Base-by-base conservation (phyloP, 2,113 vertebrate species). In the Sylvietta virens region DNA sequence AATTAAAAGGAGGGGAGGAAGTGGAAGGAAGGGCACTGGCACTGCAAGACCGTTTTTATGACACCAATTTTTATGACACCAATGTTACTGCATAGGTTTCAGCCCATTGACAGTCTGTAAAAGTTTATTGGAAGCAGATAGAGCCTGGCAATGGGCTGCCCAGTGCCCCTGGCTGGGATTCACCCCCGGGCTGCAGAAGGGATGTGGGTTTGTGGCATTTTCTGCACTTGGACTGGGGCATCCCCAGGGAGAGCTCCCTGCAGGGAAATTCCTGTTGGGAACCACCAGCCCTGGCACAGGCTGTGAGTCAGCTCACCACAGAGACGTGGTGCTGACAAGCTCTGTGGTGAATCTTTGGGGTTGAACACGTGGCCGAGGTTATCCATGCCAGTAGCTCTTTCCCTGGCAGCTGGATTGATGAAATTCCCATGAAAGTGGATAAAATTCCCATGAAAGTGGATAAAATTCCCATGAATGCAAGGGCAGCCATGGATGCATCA, bases 51-150 rank as follows among this genome's bases (percentile, higher is more conserved):
- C 42, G 64, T 96, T 97, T 97, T 97, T 86, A 97, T 89, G 94
- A 90, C 86, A 92, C 81, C 39, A 12, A 9, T 86, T 97, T 95
- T 97, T 84, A 97, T 90, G 94, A 88, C 87, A 93, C 82, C 37
- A 11, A 9, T 87, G 97, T 97, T 97, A 95, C 94, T 90, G 95
- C 42, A 11, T 30, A 82, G 86, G 56, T 91, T 92, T 92, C 90
- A 86, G 88, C 77, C 13, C 92, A 97, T 95, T 86, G 92, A 95
- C 95, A 96, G 94, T 93, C 94, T 80, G 3, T 97, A 96, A 98
- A 97, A 92, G 73, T 85, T 95, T 96, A 97, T 94, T 97, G 91
- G 81, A 94, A 98, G 92, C 97, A 98, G 97, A 96, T 61, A 28
- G 40, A 73, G 72, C 33, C 81, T 56, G 69, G 60, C 94, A 64